Percentiles rank a stretch among this genome's conserved stretches.
phyloP scores from a whole-genome alignment of 2,113 vertebrate genomes.

The Puma concolor region DNA sequence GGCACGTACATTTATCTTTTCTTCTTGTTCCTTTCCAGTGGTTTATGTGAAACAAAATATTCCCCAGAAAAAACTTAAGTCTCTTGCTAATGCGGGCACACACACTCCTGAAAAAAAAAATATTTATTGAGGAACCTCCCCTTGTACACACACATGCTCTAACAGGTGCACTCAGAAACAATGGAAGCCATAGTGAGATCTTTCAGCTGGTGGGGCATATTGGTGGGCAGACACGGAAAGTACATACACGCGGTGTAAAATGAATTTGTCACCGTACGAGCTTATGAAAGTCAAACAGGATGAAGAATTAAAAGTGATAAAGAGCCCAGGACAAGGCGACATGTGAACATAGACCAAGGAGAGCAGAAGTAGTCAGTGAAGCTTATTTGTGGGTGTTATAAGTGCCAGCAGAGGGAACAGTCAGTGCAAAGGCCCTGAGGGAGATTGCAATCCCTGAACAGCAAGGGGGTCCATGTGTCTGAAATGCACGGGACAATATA shows the following conservation, averaged over 20 bases:
- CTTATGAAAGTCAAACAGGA: neutral
- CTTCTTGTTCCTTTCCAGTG: too few species aligned
- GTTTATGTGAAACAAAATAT: too few species aligned
- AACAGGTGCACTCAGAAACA: neutral
- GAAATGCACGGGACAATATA: neutral
- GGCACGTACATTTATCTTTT: too few species aligned
- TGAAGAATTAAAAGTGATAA: neutral
- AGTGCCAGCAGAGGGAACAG: neutral
- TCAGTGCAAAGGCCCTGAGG: neutral
- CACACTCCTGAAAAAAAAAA: too few species aligned
- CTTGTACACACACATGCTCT: neutral
- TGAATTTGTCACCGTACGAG: fast-evolving
- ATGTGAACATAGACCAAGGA: too few species aligned
- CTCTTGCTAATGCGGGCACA: too few species aligned
- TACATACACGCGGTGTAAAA: neutral
- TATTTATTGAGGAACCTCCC: too few species aligned
- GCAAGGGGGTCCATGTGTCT: neutral
- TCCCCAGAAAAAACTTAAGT: too few species aligned
- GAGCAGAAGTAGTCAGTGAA: neutral
- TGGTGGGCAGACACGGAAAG: neutral
- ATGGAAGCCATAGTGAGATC: neutral
- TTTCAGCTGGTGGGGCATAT: neutral
- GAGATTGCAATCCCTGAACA: neutral
- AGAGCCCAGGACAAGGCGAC: too few species aligned
- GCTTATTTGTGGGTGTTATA: too few species aligned